A percentile compares a stretch with the other conserved stretches of the same genome.
Evolutionary conservation across 37 sponge, comb jelly and placozoan genomes (phyloP).

Genomic region (Hexactinellida sp.): DNA sequence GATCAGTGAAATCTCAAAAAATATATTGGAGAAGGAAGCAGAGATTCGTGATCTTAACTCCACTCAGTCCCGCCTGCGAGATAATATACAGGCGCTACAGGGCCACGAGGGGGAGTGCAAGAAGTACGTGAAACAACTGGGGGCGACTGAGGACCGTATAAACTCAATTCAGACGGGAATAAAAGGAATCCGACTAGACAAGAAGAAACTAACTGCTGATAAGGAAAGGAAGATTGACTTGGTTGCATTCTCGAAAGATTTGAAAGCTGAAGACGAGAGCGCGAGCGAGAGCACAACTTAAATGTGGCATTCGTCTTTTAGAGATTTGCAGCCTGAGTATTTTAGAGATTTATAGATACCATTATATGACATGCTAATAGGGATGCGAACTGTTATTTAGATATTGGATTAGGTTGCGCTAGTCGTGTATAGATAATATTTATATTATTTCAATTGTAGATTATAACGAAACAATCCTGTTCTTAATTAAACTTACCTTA

Average conservation of each 20-base stretch:
- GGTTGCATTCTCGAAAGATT: constrained; percentile 26
- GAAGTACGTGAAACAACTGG: constrained; percentile 57
- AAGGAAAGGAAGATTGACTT: neutral
- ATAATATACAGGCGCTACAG: constrained; percentile 52
- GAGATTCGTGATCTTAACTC: constrained; percentile 54
- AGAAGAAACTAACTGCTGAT: constrained; percentile 26
- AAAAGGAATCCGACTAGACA: constrained; percentile 36
- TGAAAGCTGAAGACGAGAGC: neutral
- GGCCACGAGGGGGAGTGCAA: constrained; percentile 45
- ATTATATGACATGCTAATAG: no score
- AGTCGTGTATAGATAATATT: no score
- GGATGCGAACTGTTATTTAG: no score
- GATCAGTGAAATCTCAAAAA: neutral
- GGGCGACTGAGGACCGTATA: constrained; percentile 58
- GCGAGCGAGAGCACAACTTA: no score
- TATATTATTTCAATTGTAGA: no score
- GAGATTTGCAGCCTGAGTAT: no score
- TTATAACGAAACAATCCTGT: no score
- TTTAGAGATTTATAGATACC: no score
- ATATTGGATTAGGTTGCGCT: no score
- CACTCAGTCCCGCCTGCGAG: constrained; percentile 43
- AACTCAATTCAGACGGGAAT: constrained; percentile 29
- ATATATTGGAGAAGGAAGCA: constrained; percentile 48
- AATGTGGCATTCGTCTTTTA: no score
- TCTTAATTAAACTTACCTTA: no score